Evolutionary conservation across 2,797 vertebrate genomes (phyloP).

Genomic region (Chloroceryle inda): DNA sequence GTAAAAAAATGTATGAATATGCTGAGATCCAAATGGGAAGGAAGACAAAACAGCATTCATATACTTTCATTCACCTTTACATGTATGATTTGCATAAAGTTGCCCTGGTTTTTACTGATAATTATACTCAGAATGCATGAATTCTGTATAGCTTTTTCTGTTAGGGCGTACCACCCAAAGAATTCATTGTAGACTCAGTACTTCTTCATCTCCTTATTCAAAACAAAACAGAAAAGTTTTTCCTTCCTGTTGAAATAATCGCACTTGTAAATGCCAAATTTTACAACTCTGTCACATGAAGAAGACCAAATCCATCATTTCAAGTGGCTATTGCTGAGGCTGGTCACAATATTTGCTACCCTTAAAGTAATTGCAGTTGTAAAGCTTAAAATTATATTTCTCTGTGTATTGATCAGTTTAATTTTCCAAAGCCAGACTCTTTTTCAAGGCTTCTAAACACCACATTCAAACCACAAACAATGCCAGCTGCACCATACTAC

Average conservation of each 20-base stretch:
- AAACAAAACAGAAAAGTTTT: neutral
- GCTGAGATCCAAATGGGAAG: neutral
- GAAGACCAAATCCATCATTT: neutral
- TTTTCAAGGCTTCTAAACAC: neutral
- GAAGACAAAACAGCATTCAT: neutral
- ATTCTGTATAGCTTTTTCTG: neutral
- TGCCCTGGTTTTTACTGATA: neutral
- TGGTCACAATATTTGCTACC: neutral
- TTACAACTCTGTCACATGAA: neutral
- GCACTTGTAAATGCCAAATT: neutral
- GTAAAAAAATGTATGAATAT: neutral
- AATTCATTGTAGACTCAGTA: neutral
- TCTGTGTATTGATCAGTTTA: neutral
- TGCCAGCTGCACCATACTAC: neutral
- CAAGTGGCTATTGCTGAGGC: neutral
- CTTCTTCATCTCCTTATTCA: neutral
- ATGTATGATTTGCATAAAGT: neutral
- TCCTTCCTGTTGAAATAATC: neutral
- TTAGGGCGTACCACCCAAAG: neutral
- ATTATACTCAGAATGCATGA: accelerated
- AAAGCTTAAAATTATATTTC: neutral
- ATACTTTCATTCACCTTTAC: neutral
- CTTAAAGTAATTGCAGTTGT: neutral
- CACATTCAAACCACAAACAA: neutral
- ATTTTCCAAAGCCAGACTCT: neutral